Base-by-base conservation (phyloP, 1,140 invertebrate genomes). In the Samia ricini region DNA sequence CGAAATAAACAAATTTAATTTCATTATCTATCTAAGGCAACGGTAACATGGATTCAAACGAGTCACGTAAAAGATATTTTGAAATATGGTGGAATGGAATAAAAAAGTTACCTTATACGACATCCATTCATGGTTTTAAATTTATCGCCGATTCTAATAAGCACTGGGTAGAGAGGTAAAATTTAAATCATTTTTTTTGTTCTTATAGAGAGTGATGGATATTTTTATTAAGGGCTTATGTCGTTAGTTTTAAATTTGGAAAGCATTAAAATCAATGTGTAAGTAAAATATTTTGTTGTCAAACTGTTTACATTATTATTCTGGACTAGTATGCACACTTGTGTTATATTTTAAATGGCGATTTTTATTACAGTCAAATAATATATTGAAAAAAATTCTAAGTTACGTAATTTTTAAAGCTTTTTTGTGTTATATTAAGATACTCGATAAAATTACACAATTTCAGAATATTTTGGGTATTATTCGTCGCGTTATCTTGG, bases 401-500 rank as follows among this genome's bases (percentile, higher is more conserved):
- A 26, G 8, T 26, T 3, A 26, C 26, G 8, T 26, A 26, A 26
- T 36, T 36, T 36, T 36, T 12, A 2, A 36, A 36, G 33, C 10
- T 10, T 42, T 12, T 42, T 7, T 42, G 15, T 15, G 12, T 1
- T 42, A 4, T 1, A 42, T 10, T 1, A 42, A 42, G 33, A 42
- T 3, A 4, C 15, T 15, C 8, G 26, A 0, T 15, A 42, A 42
- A 42, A 12, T 42, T 7, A 15, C 0, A 42, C 4, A 8, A 10
- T 83, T 85, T 21, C 64, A 91, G 93, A 69, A 62, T 94, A 36
- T 94, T 95, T 77, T 95, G 94, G 94, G 21, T 92, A 1, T 64
- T 93, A 18, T 92, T 92, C 42, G 92, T 94, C n/a, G 65, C 75
- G 1, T 60, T 93, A 2, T 93, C 93, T 2, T 95, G 93, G 93